Evolutionary conservation across 2,797 vertebrate genomes (phyloP).

Genomic region (Phoxinus dragarum): DNA sequence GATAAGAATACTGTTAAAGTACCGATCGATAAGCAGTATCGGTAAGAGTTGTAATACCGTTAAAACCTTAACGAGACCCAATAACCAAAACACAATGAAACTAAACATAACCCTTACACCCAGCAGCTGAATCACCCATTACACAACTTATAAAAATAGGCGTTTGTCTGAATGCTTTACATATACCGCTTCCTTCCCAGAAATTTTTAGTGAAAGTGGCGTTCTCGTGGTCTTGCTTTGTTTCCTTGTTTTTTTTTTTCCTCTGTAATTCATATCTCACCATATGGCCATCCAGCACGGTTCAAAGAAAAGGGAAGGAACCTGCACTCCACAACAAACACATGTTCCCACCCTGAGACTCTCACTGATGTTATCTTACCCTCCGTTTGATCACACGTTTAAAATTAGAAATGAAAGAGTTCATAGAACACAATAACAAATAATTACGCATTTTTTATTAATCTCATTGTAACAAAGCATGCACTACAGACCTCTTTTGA

Average conservation of each 20-base stretch:
- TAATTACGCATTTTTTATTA: conserved; percentile 39
- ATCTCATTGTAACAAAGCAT: conserved; percentile 36
- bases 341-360: conserved; percentile 39
- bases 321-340: conserved; percentile 58
- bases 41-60: no score
- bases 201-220: conserved; percentile 38
- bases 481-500: conserved; percentile 25
- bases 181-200: conserved; percentile 40
- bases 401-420: conserved; percentile 58
- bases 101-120: neutral
- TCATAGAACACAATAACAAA: conserved; percentile 56
- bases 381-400: conserved; percentile 53
- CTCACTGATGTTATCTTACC: conserved; percentile 50
- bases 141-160: conserved; percentile 36
- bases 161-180: conserved; percentile 30
- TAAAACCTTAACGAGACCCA: no score
- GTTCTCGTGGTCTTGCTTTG: conserved; percentile 4
- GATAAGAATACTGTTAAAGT: no score
- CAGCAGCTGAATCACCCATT: neutral
- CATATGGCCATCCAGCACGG: conserved; percentile 34
- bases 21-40: no score
- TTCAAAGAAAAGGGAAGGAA: conserved; percentile 60
- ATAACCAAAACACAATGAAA: neutral
- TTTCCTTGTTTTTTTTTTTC: conserved; percentile 35
- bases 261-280: conserved; percentile 43